These are phyloP conservation scores for Hipposideros armiger DNA, from an alignment of 2,113 vertebrate species.

Conservation along the genomic window DNA sequence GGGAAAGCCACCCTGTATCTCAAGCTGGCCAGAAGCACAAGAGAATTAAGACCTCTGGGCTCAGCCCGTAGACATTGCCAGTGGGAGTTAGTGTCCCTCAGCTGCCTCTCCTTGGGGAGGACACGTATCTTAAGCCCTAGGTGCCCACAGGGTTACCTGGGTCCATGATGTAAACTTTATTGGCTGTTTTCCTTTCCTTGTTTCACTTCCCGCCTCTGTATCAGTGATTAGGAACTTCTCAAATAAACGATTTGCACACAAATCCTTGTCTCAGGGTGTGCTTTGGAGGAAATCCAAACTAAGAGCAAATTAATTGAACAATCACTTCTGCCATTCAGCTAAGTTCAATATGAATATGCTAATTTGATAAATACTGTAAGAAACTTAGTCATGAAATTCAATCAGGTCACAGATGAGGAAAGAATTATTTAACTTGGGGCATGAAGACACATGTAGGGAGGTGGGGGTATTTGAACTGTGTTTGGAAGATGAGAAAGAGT, in stretches of 20 bases:
- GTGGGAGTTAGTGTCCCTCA: neutral
- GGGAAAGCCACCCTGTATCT: neutral
- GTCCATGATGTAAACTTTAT: neutral
- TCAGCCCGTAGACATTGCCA: neutral
- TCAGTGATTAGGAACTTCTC: neutral
- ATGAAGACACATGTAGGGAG: neutral
- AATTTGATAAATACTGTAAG: slow-evolving; percentile 43
- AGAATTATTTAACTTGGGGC: neutral
- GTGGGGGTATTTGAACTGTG: neutral
- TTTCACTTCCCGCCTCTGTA: neutral
- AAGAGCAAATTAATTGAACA: slow-evolving; percentile 35
- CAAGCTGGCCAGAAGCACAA: neutral
- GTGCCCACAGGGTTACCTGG: neutral
- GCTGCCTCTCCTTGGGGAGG: neutral
- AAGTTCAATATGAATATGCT: neutral
- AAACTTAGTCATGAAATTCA: slow-evolving; percentile 17
- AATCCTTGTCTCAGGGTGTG: neutral
- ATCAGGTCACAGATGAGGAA: neutral
- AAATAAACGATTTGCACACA: slow-evolving; percentile 3
- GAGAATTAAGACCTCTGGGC: neutral
- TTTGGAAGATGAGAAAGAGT: slow-evolving; percentile 36
- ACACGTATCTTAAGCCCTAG: neutral
- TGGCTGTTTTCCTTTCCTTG: neutral
- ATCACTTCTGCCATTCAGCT: neutral
- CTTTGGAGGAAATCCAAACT: neutral